Conservation (phyloP, 2,113 vertebrate species). For the Corvus moneduloides region DNA sequence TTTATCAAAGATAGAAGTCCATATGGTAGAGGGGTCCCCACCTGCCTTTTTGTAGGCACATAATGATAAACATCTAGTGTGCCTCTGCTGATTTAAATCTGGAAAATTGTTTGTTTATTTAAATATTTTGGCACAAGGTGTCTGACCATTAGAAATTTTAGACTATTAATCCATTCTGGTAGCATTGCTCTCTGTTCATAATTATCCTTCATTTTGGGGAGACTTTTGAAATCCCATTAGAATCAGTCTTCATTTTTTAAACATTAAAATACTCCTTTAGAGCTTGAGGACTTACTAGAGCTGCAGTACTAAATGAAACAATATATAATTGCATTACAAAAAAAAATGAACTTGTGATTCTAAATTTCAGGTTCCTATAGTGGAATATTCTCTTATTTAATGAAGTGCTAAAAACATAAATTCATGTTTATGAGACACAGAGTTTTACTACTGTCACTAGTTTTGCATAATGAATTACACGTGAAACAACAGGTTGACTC, state of each 20-base stretch:
- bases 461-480: not conserved
- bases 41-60: not conserved
- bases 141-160: not conserved
- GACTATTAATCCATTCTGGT: not conserved
- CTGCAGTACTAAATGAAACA: not conserved
- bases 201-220: not conserved
- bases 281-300: not conserved
- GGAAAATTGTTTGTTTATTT: not conserved
- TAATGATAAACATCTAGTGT: not conserved
- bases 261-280: not conserved
- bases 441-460: not conserved
- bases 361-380: not conserved
- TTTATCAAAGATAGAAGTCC: not conserved
- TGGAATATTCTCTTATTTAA: not conserved
- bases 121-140: not conserved
- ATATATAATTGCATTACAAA: not conserved
- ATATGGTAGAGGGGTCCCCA: not conserved
- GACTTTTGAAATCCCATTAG: not conserved
- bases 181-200: not conserved
- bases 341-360: not conserved
- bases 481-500: not conserved
- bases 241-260: not conserved
- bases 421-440: not conserved
- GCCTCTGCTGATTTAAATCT: not conserved
- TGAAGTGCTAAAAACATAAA: not conserved